Evolutionary conservation across 1,140 invertebrate species (phyloP).

Genomic region (Ceratosolen fusciceps): DNA sequence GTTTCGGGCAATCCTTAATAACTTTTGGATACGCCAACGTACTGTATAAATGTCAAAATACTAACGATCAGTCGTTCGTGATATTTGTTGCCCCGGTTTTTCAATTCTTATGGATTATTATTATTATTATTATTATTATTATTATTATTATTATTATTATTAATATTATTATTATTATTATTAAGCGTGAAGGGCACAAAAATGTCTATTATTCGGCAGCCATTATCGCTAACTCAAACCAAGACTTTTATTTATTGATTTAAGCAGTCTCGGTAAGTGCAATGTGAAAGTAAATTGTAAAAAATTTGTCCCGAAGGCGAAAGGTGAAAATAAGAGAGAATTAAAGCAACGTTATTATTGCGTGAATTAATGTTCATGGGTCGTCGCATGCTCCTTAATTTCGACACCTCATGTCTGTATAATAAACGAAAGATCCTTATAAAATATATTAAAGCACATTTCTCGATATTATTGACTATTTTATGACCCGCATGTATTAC

Average conservation of each 20-base stretch:
- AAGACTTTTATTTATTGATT: slow-evolving; percentile 43
- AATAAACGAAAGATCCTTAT: slow-evolving; percentile 50
- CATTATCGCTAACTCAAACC: slow-evolving; percentile 38
- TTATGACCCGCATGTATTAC: not conserved
- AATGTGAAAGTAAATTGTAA: slow-evolving; percentile 53
- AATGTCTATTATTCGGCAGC: slow-evolving; percentile 36
- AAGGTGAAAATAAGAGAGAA: slow-evolving; percentile 26
- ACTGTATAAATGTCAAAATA: slow-evolving; percentile 47
- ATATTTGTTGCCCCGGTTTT: slow-evolving; percentile 31
- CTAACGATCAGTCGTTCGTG: slow-evolving; percentile 43
- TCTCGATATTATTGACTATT: slow-evolving; percentile 30
- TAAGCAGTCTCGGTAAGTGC: slow-evolving; percentile 46
- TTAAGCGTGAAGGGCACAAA: slow-evolving; percentile 35
- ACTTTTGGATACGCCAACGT: slow-evolving; percentile 32
- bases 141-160: too few species aligned
- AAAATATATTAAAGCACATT: slow-evolving; percentile 53
- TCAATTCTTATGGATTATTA: slow-evolving; percentile 35
- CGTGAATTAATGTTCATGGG: slow-evolving; percentile 49
- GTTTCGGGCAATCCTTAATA: not conserved
- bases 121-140: too few species aligned
- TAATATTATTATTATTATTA: too few species aligned
- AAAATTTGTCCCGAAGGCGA: slow-evolving; percentile 33
- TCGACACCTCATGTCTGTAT: slow-evolving; percentile 51
- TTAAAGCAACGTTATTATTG: slow-evolving; percentile 31
- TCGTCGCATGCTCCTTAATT: slow-evolving; percentile 49